These are phyloP conservation scores for Australoheros scitulus DNA, from an alignment of 2,113 vertebrate genomes.

Conservation along the genomic window DNA sequence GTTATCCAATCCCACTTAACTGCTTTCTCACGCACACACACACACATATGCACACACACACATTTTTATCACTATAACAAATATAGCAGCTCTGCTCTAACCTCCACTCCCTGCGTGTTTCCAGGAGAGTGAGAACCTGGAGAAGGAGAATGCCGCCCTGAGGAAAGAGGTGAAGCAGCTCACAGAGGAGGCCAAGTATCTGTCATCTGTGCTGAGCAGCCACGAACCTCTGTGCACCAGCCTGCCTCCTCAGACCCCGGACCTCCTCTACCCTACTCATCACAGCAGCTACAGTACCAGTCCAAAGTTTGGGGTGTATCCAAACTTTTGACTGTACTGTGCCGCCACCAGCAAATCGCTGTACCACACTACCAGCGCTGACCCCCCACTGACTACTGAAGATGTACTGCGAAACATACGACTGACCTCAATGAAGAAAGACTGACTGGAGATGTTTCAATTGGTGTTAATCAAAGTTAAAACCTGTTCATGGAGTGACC, in stretches of 20 bases:
- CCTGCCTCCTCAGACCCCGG: constrained; percentile 79
- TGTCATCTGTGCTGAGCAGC: constrained; percentile 88
- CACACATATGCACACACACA: neutral
- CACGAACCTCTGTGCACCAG: constrained; percentile 90
- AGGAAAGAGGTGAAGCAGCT: constrained; percentile 94
- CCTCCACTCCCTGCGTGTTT: neutral
- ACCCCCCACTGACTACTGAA: constrained; percentile 54
- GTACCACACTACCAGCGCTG: constrained; percentile 91
- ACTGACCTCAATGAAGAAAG: constrained; percentile 64
- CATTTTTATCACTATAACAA: neutral
- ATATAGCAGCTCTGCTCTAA: neutral
- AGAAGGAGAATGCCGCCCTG: constrained; percentile 92
- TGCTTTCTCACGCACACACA: neutral
- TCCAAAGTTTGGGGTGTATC: constrained; percentile 8
- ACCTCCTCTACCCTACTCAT: constrained; percentile 84
- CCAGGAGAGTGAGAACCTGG: constrained; percentile 95
- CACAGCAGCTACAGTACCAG: constrained; percentile 74
- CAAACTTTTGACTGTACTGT: constrained; percentile 3
- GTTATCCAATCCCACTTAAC: neutral
- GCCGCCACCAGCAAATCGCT: constrained; percentile 87
- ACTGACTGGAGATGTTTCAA: constrained; percentile 41
- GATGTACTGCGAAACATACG: constrained; percentile 44
- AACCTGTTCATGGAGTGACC: neutral
- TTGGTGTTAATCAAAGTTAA: constrained; percentile 14
- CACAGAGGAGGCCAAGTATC: constrained; percentile 92